Conservation (phyloP, 2,888 invertebrate genomes). For the Agrilus biguttatus region DNA sequence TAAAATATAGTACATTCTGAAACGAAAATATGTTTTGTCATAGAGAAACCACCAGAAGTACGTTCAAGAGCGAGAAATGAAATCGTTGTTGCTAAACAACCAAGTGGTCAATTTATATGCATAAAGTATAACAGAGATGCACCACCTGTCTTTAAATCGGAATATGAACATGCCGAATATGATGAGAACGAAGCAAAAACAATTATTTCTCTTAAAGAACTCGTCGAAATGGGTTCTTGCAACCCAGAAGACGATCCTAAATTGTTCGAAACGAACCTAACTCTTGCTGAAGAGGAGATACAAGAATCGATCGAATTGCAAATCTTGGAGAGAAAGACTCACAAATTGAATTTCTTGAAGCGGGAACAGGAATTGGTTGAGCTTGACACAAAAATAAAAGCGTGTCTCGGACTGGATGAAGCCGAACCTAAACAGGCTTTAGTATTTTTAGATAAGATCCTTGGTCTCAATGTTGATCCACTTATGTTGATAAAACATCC, state of each 20-base stretch:
- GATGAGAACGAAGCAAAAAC: constrained; percentile 48
- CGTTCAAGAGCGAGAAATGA: constrained; percentile 26
- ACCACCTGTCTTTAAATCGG: constrained; percentile 43
- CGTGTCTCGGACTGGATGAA: constrained; percentile 46
- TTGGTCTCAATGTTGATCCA: constrained; percentile 46
- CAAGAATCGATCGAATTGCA: constrained; percentile 35
- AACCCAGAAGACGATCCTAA: constrained; percentile 11
- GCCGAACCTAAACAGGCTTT: constrained; percentile 63
- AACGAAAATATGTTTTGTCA: constrained; percentile 2
- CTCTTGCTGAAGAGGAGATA: constrained; percentile 45
- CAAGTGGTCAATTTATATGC: constrained; percentile 48
- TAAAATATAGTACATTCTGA: background rate
- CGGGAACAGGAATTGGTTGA: constrained; percentile 51
- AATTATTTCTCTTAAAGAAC: constrained; percentile 45
- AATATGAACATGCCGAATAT: constrained; percentile 46
- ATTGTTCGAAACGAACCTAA: constrained; percentile 42
- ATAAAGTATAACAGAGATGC: constrained; percentile 48
- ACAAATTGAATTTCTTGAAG: constrained; percentile 43
- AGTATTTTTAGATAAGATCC: constrained; percentile 45
- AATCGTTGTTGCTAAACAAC: constrained; percentile 46
- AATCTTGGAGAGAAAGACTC: constrained; percentile 40
- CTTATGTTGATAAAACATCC: constrained; percentile 73
- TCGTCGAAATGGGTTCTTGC: constrained; percentile 17
- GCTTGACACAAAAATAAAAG: constrained; percentile 51
- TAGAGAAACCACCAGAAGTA: constrained; percentile 17